Evolutionary conservation across 2,888 invertebrate genomes (phyloP), one percentile per base, ranked within the genome.

Genomic region (Digitonthophagus gazella): DNA sequence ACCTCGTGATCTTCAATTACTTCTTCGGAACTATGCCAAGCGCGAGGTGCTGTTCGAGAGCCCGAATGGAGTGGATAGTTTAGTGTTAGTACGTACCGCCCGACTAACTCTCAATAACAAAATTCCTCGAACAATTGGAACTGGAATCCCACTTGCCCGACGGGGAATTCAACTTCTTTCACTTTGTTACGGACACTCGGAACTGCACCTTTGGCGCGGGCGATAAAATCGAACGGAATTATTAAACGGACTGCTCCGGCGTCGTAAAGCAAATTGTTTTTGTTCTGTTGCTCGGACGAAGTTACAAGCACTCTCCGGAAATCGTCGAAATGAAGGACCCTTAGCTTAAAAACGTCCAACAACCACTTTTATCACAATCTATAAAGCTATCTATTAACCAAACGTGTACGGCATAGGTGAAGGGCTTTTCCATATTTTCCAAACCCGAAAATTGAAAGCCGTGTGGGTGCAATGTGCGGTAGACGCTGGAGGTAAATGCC

Each of bases 81-180:
- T 5, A 61, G 19, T 61, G 61, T 20, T 44, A 61, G 4, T 20
- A n/a, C 19, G 61, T 15, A 14, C 61, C 18, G 18, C 19, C 61
- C 19, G 61, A 19, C 61, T 20, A 61, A 61, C 61, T 61, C 61
- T 61, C 61, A 19, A 61, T 61, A 16, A 61, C 61, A 61, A 61
- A 61, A 61, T 61, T 61, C 61, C 61, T 61, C 20, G 6, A 61
- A 61, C 61, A 19, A 61, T 61, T 61, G 61, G 61, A 61, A 61
- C 61, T 61, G 61, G 61, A 61, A 19, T 61, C 61, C 18, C 20
- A 19, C 16, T 61, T 61, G 19, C 61, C 18, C 61, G 61, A 18
- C 61, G 20, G 18, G 61, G 61, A 61, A 61, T 61, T 61, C 61
- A 61, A 61, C 61, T 61, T 61, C 61, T 61, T 61, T 61, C 61